Base-by-base conservation (phyloP, 2,888 invertebrate genomes). In the Andrena chrysosceles region DNA sequence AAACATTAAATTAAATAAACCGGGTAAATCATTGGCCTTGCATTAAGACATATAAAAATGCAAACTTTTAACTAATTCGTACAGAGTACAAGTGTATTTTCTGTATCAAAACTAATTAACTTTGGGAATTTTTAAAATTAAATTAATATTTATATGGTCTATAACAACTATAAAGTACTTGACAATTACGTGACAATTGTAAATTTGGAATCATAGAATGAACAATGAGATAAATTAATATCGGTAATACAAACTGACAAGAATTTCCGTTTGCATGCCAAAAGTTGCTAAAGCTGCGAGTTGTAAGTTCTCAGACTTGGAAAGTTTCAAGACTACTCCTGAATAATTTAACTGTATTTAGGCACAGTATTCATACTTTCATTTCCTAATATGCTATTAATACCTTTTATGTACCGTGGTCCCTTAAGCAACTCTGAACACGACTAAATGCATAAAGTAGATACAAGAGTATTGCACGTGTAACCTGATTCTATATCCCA, bases 291-390 rank as follows among this genome's bases (percentile, higher is more conserved):
- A 63, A 35, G 2, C 23, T 60, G 29, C 16, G 13, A 72, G 23
- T 6, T 20, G 16, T 16, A 7, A 49, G 26, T 63, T 42, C 54
- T 56, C 16, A 26, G 33, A 69, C 26, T 70, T 67, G 20, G n/a
- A 54, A 67, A 54, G 67, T 56, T 72, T 73, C 23, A 54, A 56
- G 59, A 68, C 63, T 79, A 81, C 16, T 56, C 8, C 26, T 26
- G 59, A 83, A 76, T 81, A 81, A 59, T 77, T 77, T 72, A 81
- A 54, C 48, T 59, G 26, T 84, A 71, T 72, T 78, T 78, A 84
- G 78, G 83, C 84, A 83, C 84, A 72, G 66, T 59, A 72, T 77
- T 77, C 74, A 76, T 83, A 84, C 84, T 83, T 84, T 78, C 83
- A 77, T 78, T 77, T 67, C 7, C 59, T 75, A 83, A 75, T 63